phyloP scores from a whole-genome alignment of 2,113 vertebrate genomes.

The Anguilla rostrata region DNA sequence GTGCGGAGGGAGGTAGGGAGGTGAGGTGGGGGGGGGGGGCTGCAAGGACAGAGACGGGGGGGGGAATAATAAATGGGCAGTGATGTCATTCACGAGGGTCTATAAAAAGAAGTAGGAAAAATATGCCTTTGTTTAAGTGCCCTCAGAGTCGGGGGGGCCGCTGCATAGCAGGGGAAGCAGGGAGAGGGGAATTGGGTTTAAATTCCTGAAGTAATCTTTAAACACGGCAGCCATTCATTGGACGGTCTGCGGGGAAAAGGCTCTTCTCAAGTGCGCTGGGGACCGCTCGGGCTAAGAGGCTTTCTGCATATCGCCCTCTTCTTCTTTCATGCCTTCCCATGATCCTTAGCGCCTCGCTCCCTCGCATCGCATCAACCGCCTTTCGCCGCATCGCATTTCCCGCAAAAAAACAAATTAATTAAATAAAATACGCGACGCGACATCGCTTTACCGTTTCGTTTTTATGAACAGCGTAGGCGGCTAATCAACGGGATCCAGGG shows the following conservation, averaged over 20 bases:
- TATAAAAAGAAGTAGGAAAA: constrained; percentile 48
- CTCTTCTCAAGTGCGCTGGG: not conserved
- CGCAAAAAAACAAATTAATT: not conserved
- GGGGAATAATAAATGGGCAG: constrained; percentile 65
- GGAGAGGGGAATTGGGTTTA: constrained; percentile 44
- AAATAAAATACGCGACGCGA: not conserved
- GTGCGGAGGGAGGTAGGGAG: constrained; percentile 21
- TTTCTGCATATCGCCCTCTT: not conserved
- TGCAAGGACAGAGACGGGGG: not conserved
- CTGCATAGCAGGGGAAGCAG: constrained; percentile 30
- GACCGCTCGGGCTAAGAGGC: not conserved
- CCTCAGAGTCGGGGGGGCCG: constrained; percentile 41
- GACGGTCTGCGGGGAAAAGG: constrained; percentile 3
- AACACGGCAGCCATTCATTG: constrained; percentile 39
- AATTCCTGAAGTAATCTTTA: constrained; percentile 58
- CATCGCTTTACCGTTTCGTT: not conserved
- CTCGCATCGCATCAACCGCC: not conserved
- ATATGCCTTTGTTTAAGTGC: constrained; percentile 39
- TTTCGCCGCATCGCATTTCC: not conserved
- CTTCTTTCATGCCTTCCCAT: not conserved
- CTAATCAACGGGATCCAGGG: not conserved
- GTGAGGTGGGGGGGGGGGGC: constrained; percentile 13
- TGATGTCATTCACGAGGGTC: constrained; percentile 63
- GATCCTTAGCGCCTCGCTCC: not conserved
- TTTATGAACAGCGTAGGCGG: not conserved